Evolutionary conservation across 1,140 invertebrate genomes (phyloP).

Genomic region (Apolygus lucorum): DNA sequence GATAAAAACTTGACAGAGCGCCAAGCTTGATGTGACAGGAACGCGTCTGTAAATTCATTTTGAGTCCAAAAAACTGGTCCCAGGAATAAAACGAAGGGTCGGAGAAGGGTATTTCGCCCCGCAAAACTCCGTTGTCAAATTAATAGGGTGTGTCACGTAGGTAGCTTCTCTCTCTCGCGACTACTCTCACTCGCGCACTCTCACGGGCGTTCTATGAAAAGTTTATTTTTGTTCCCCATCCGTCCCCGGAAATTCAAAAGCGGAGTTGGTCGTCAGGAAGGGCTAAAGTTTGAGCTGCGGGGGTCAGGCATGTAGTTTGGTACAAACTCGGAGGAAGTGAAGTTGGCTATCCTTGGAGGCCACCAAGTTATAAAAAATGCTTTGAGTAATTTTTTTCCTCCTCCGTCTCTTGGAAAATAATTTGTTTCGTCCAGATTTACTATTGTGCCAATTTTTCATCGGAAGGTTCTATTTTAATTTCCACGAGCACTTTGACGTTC

Average conservation of each 20-base stretch:
- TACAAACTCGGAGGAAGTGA: neutral
- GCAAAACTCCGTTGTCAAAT: neutral
- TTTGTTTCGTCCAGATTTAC: too few relatives aligned
- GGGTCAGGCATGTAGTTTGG: too few relatives aligned
- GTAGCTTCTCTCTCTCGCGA: neutral
- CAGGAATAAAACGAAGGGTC: neutral
- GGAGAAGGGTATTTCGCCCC: neutral
- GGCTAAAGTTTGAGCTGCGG: neutral
- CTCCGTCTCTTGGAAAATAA: too few relatives aligned
- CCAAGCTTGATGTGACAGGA: neutral
- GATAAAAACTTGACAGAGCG: neutral
- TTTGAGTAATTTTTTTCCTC: too few relatives aligned
- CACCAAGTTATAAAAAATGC: too few relatives aligned
- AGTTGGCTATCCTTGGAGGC: neutral
- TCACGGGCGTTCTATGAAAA: neutral
- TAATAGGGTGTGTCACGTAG: neutral
- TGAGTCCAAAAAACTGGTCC: too few relatives aligned
- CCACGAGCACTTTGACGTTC: too few relatives aligned
- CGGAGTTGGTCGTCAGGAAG: neutral
- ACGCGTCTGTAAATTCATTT: neutral
- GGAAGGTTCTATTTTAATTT: too few relatives aligned
- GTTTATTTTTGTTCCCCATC: neutral
- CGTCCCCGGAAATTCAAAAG: neutral
- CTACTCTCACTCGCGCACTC: too few relatives aligned
- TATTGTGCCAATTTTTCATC: too few relatives aligned